These are phyloP conservation scores for Dasypogon diadema DNA, from an alignment of 2,888 invertebrate species.

Conservation along the genomic window DNA sequence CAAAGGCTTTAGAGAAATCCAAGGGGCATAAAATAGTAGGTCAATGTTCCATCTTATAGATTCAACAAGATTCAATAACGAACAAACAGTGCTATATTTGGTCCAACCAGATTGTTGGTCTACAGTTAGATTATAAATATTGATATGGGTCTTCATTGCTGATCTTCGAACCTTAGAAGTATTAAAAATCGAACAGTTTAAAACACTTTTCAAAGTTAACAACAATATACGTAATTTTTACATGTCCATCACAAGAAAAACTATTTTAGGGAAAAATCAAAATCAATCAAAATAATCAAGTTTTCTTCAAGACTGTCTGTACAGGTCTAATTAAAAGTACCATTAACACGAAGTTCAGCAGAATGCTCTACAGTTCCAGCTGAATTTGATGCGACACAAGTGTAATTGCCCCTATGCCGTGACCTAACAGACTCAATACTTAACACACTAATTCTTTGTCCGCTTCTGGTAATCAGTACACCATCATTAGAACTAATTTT, in stretches of 20 bases:
- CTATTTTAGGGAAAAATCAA: conserved; percentile 53
- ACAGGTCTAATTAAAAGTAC: conserved; percentile 57
- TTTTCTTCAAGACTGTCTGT: conserved; percentile 2
- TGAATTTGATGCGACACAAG: conserved; percentile 73
- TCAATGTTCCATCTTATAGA: too few relatives aligned
- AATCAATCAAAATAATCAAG: conserved; percentile 18
- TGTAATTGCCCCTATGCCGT: conserved; percentile 74
- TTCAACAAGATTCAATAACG: too few relatives aligned
- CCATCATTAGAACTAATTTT: conserved; percentile 63
- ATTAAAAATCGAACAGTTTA: too few relatives aligned
- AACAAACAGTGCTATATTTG: too few relatives aligned
- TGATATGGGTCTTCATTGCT: too few relatives aligned
- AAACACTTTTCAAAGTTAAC: not conserved
- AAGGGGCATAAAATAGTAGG: too few relatives aligned
- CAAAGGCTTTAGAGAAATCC: too few relatives aligned
- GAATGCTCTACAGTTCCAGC: conserved; percentile 70
- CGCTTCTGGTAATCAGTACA: conserved; percentile 60
- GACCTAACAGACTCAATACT: conserved; percentile 72
- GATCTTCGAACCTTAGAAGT: too few relatives aligned
- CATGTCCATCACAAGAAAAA: conserved; percentile 18
- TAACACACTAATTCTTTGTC: conserved; percentile 69
- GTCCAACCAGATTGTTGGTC: too few relatives aligned
- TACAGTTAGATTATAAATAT: too few relatives aligned
- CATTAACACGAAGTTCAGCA: conserved; percentile 63
- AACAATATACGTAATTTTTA: not conserved